phyloP scores from a whole-genome alignment of 2,888 invertebrate species.

The Hemicrepidius hirtus region DNA sequence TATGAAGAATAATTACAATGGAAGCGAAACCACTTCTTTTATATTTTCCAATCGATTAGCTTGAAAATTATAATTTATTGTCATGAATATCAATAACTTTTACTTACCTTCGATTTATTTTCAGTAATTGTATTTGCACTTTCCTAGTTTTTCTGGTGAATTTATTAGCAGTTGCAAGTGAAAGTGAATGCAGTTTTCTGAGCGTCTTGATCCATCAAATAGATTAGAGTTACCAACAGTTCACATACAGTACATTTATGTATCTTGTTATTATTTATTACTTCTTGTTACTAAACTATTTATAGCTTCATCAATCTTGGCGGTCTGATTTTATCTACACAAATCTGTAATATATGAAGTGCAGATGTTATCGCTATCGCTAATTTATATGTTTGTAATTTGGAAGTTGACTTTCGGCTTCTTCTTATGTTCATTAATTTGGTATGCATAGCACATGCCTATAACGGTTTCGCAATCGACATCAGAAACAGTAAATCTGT shows the following conservation, averaged over 20 bases:
- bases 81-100: conserved; percentile 7
- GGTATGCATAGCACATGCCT: conserved; percentile 4
- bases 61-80: conserved; percentile 3
- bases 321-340: conserved; percentile 32
- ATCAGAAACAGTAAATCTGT: conserved; percentile 1
- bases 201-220: not conserved
- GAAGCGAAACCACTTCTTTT: not conserved
- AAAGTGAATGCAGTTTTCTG: not conserved
- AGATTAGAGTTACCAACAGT: conserved; percentile 2
- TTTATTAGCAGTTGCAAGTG: not conserved
- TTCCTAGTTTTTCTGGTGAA: not conserved
- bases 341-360: conserved; percentile 35
- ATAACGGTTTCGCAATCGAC: not conserved
- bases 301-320: conserved; percentile 35
- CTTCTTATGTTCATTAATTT: conserved; percentile 9
- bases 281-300: conserved; percentile 28
- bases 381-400: conserved; percentile 36
- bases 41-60: not conserved
- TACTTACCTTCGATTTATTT: not conserved
- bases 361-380: conserved; percentile 31
- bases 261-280: conserved; percentile 27
- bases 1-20: too few relatives aligned
- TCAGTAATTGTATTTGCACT: conserved; percentile 8
- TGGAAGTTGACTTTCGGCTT: conserved; percentile 18
- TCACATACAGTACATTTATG: not conserved